These are phyloP conservation scores for Adelognathus sp. DNA, from an alignment of 2,888 invertebrate genomes.

Conservation along the genomic window DNA sequence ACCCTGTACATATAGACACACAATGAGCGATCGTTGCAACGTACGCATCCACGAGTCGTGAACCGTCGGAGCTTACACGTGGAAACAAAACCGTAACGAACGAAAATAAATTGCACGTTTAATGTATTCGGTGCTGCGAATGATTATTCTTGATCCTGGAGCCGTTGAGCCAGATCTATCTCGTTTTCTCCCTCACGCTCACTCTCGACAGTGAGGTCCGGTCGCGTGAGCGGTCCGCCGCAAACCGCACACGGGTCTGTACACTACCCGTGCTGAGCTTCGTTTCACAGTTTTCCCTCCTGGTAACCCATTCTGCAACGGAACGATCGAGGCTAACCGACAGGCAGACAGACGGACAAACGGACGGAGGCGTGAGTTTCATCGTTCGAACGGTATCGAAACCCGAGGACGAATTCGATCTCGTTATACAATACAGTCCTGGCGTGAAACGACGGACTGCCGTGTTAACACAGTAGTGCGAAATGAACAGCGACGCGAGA, in stretches of 20 bases:
- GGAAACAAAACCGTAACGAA: constrained; percentile 77
- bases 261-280: constrained; percentile 18
- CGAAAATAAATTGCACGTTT: constrained; percentile 78
- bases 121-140: constrained; percentile 78
- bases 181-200: constrained; percentile 20
- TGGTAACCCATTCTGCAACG: constrained; percentile 26
- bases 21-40: constrained; percentile 25
- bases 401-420: constrained; percentile 36
- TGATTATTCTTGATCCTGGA: constrained; percentile 78
- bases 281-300: neutral
- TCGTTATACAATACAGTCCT: constrained; percentile 5
- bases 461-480: neutral
- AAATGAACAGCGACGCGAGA: neutral
- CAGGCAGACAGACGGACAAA: too few relatives aligned
- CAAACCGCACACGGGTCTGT: constrained; percentile 49
- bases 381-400: constrained; percentile 31
- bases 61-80: constrained; percentile 69
- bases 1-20: too few relatives aligned
- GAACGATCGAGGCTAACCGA: constrained; percentile 33
- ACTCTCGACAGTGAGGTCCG: constrained; percentile 11
- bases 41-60: constrained; percentile 23
- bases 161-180: constrained; percentile 38
- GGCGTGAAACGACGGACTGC: too few relatives aligned
- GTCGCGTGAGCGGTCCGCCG: constrained; percentile 38
- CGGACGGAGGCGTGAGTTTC: constrained; percentile 12